phyloP scores from a whole-genome alignment of 2,888 invertebrate genomes.

The Pheosia gnoma region DNA sequence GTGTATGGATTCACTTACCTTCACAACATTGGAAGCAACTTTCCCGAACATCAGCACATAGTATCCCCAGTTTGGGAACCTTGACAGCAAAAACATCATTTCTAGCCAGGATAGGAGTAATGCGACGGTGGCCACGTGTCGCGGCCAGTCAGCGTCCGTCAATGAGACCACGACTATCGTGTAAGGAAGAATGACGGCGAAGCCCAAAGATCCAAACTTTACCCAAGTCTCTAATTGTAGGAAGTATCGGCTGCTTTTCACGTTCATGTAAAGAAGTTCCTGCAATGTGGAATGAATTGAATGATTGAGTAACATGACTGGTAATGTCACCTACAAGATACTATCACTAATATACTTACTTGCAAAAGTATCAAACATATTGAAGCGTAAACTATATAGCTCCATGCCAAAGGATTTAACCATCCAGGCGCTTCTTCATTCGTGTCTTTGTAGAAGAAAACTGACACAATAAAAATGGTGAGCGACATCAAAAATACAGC shows the following conservation, averaged over 20 bases:
- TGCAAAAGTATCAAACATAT: slow-evolving; percentile 68
- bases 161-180: slow-evolving; percentile 50
- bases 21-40: slow-evolving; percentile 82
- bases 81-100: slow-evolving; percentile 82
- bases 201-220: slow-evolving; percentile 76
- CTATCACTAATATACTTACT: slow-evolving; percentile 54
- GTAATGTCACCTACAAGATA: no score
- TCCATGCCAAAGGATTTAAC: slow-evolving; percentile 63
- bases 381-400: slow-evolving; percentile 64
- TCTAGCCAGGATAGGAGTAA: slow-evolving; percentile 83
- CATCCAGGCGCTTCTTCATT: slow-evolving; percentile 51
- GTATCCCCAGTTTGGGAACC: slow-evolving; percentile 84
- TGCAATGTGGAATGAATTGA: slow-evolving; percentile 33
- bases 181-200: slow-evolving; percentile 71
- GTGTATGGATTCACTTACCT: slow-evolving; percentile 54
- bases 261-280: slow-evolving; percentile 81
- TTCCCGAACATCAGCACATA: slow-evolving; percentile 86
- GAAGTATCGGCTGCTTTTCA: slow-evolving; percentile 76
- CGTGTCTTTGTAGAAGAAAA: slow-evolving; percentile 76
- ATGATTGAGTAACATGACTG: no score
- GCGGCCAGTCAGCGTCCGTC: slow-evolving; percentile 64
- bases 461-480: slow-evolving; percentile 74
- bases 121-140: slow-evolving; percentile 80
- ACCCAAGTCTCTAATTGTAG: slow-evolving; percentile 83
- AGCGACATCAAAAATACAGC: slow-evolving; percentile 76